Percentiles rank a stretch among this genome's conserved stretches.
phyloP scores from a whole-genome alignment of 2,888 invertebrate genomes.

The Latrodectus hesperus region DNA sequence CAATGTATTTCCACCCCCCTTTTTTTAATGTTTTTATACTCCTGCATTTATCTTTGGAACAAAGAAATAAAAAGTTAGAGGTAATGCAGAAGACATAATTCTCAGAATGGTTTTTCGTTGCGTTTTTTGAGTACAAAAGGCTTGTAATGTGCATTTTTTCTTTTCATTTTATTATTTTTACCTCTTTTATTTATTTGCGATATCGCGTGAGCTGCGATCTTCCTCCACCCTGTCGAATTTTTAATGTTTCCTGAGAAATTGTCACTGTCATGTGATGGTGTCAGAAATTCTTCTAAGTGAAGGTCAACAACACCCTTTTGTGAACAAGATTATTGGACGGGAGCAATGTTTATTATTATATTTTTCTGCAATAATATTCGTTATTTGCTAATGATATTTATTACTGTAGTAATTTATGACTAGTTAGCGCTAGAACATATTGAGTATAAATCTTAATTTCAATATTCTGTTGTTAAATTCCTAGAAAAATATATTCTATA shows the following conservation, averaged over 20 bases:
- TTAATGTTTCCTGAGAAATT: slow-evolving; percentile 41
- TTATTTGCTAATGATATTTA: no score
- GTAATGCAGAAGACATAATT: neutral
- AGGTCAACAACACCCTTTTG: slow-evolving; percentile 27
- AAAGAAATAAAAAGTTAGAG: neutral
- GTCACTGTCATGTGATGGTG: slow-evolving; percentile 35
- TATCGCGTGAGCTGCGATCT: slow-evolving; percentile 36
- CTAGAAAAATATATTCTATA: no score
- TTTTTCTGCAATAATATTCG: no score
- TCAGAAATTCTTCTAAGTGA: slow-evolving; percentile 33
- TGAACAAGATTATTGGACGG: neutral
- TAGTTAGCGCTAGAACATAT: no score
- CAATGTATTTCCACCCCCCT: no score
- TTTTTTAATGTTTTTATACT: no score
- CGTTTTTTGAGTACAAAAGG: slow-evolving; percentile 42
- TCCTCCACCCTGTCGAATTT: slow-evolving; percentile 33
- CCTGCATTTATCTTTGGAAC: neutral
- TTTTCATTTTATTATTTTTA: slow-evolving; percentile 14
- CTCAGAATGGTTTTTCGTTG: slow-evolving; percentile 34
- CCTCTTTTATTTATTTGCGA: slow-evolving; percentile 35
- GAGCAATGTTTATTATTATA: no score
- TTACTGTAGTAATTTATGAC: no score
- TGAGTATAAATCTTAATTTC: no score
- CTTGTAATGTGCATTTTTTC: neutral
- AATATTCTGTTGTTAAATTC: no score